These are phyloP conservation scores for Brachionus paranguensis DNA, from an alignment of 1,140 invertebrate genomes.

Conservation along the genomic window DNA sequence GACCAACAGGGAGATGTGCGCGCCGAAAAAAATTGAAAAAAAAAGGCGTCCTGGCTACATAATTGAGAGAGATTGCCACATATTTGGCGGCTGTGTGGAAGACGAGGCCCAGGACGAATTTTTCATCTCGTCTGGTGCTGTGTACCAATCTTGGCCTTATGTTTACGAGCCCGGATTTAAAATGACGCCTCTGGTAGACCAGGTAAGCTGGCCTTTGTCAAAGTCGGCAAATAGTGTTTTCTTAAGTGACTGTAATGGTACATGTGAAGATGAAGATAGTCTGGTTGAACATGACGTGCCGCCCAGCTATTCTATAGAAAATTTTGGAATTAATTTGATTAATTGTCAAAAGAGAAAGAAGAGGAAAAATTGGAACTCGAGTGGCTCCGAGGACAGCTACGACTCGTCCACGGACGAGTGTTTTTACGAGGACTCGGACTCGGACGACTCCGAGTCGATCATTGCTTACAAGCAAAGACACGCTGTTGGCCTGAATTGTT, in stretches of 20 bases:
- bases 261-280: not conserved
- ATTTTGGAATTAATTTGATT: conserved; percentile 19
- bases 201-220: not conserved
- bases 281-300: not conserved
- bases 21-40: not conserved
- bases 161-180: conserved; percentile 18
- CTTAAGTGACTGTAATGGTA: not conserved
- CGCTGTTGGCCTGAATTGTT: conserved; percentile 12
- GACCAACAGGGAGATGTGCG: not conserved
- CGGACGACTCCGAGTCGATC: conserved; percentile 28
- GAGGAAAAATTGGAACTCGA: conserved; percentile 9
- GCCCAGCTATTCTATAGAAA: conserved; percentile 10
- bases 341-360: not conserved
- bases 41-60: not conserved
- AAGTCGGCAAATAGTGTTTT: not conserved
- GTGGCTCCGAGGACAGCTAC: not conserved
- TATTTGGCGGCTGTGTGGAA: conserved; percentile 32
- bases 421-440: conserved; percentile 13
- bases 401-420: not conserved
- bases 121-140: conserved; percentile 32
- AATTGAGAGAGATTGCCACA: conserved; percentile 31
- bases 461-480: conserved; percentile 21
- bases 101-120: conserved; percentile 34
- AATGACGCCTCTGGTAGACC: not conserved
- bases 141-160: conserved; percentile 35